Evolutionary conservation across 1,140 invertebrate species (phyloP), one percentile per base, ranked within the genome.

Genomic region (Drosophila truncata): DNA sequence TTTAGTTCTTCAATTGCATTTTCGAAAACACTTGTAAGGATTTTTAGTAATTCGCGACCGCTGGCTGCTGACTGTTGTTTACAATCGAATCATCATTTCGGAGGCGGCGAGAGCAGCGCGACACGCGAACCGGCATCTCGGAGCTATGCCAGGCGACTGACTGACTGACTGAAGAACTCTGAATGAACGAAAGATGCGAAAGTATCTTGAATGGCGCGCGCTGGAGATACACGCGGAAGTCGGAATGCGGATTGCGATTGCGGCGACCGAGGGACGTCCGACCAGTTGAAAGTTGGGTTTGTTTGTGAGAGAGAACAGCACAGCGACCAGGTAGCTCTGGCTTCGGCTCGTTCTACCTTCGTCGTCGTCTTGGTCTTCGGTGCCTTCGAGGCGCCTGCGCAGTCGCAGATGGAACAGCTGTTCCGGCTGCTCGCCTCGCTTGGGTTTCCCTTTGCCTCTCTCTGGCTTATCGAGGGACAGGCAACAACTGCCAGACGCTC

Each of bases 111-210:
- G 70, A 42, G 25, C 33, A 37, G 60, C 58, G 67, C 84, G 78
- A 50, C 62, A 37, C 69, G 66, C 65, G 81, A 80, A 84, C 85
- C 85, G 85, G 85, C 85, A 88, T 90, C 82, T 81, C 80, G 80
- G 74, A 72, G 78, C 57, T 62, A 66, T 78, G 81, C 65, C 85
- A 81, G 67, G 61, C 80, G 81, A 90, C 84, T 87, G 83, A 87
- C 80, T 58, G 46, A 41, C 50, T 31, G 81, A 90, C 84, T 87
- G 83, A 87, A 77, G 52, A 41, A 41, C 50, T 31, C 55, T 47
- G 59, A 46, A 72, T 63, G 50, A 59, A 63, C 29, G 61, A n/a
- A n/a, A n/a, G 52, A 65, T 65, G 55, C 67, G 61, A 55, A 78
- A 59, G 72, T 74, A 82, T 80, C 62, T 79, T 74, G 76, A 70